Evolutionary conservation across 2,888 invertebrate genomes (phyloP).

Genomic region (Trypoxylon attenuatum): DNA sequence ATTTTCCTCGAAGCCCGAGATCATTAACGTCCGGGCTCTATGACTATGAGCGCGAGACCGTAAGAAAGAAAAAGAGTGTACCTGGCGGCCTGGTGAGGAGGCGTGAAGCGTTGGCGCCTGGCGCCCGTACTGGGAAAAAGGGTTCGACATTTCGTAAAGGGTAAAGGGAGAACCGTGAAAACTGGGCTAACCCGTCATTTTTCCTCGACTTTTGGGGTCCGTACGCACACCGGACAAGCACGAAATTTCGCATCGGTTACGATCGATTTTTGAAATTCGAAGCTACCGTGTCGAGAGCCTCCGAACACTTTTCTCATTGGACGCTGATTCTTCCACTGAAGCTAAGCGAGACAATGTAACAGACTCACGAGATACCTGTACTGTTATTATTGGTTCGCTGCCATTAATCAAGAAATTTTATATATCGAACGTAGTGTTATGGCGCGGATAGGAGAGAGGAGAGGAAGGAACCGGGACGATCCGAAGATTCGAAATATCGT

Average conservation of each 20-base stretch:
- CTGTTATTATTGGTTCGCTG: no score
- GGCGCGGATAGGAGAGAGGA: no score
- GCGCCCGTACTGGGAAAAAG: conserved; percentile 59
- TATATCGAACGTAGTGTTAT: no score
- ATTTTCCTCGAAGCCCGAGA: conserved; percentile 22
- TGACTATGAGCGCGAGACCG: conserved; percentile 17
- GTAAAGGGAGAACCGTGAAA: conserved; percentile 47
- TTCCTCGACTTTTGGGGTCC: conserved; percentile 7
- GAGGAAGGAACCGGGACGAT: no score
- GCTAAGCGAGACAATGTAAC: no score
- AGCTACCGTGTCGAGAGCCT: neutral
- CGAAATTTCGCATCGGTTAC: conserved; percentile 55
- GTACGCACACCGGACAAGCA: conserved; percentile 30
- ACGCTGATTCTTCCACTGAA: no score
- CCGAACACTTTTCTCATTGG: conserved; percentile 2
- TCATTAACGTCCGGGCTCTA: conserved; percentile 34
- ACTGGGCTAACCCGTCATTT: conserved; percentile 41
- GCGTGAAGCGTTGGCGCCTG: conserved; percentile 70
- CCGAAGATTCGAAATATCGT: conserved; percentile 47
- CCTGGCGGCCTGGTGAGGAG: conserved; percentile 49
- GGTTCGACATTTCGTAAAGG: conserved; percentile 50
- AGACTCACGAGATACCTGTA: no score
- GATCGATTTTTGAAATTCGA: conserved; percentile 31
- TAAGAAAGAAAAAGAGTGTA: conserved; percentile 37
- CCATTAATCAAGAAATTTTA: no score